A percentile compares a stretch with the other conserved stretches of the same genome.
These are phyloP conservation scores for Seira sanloemensis DNA, from an alignment of 2,888 invertebrate species.

Conservation along the genomic window DNA sequence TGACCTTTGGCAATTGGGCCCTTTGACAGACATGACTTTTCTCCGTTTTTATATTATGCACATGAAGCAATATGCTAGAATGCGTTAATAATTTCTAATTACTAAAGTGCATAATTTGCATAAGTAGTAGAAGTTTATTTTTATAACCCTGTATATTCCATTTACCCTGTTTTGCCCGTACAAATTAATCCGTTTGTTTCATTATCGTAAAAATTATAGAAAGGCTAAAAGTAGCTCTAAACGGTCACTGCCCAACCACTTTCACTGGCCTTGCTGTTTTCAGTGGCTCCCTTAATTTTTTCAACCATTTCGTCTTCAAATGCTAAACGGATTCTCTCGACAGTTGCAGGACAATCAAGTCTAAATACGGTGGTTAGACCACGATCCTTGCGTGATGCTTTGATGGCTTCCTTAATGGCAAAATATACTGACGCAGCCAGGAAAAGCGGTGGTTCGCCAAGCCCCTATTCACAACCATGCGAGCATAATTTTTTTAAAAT, in stretches of 20 bases:
- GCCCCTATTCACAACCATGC: too few relatives aligned
- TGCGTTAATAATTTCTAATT: too few relatives aligned
- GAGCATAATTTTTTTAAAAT: too few relatives aligned
- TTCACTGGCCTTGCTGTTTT: not conserved
- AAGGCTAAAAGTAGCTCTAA: constrained; percentile 8
- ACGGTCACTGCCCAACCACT: constrained; percentile 38
- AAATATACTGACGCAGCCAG: constrained; percentile 91
- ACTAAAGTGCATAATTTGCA: too few relatives aligned
- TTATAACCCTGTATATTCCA: not conserved
- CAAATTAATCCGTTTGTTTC: not conserved
- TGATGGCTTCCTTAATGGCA: constrained; percentile 92
- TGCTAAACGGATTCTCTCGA: constrained; percentile 91
- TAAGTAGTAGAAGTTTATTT: too few relatives aligned
- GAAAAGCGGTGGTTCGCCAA: constrained; percentile 96
- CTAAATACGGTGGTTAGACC: constrained; percentile 80
- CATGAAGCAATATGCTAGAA: too few relatives aligned
- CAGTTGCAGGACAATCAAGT: constrained; percentile 90
- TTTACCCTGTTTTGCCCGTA: not conserved
- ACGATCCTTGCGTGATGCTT: constrained; percentile 85
- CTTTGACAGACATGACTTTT: too few relatives aligned
- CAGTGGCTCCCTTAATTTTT: constrained; percentile 6
- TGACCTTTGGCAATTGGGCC: too few relatives aligned
- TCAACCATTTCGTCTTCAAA: constrained; percentile 77
- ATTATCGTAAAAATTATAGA: not conserved
- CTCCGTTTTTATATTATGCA: too few relatives aligned